Conservation (phyloP, 2,113 vertebrate genomes). For the Craseonycteris thonglongyai region DNA sequence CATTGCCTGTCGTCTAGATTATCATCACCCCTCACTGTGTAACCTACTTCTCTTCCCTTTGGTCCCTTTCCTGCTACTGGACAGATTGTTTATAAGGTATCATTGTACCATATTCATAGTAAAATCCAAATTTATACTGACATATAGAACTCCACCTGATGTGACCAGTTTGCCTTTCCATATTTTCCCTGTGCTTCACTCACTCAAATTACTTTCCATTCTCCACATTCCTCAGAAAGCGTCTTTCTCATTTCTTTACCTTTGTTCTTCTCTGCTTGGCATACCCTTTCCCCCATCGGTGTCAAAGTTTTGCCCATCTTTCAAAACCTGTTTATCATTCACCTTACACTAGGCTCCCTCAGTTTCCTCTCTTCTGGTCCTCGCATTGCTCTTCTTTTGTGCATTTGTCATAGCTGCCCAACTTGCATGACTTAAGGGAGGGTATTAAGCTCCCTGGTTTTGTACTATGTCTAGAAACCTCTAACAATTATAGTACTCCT, state of each 20-base stretch:
- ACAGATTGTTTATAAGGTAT: neutral
- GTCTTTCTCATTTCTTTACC: neutral
- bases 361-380: neutral
- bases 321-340: neutral
- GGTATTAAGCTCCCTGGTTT: neutral
- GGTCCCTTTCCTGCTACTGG: neutral
- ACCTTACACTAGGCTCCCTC: neutral
- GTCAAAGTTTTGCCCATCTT: neutral
- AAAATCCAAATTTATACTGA: neutral
- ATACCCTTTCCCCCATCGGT: neutral
- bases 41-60: neutral
- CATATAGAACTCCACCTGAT: neutral
- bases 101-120: neutral
- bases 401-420: neutral
- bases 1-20: neutral
- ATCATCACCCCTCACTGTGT: neutral
- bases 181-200: neutral
- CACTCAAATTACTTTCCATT: neutral
- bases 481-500: neutral
- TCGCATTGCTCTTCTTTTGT: neutral
- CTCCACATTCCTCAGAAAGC: neutral
- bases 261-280: neutral
- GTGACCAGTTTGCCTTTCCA: neutral
- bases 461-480: neutral
- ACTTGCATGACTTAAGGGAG: neutral